Evolutionary conservation across 2,888 invertebrate genomes (phyloP), one percentile per base, ranked within the genome.

Genomic region (Mesochorus sp.): DNA sequence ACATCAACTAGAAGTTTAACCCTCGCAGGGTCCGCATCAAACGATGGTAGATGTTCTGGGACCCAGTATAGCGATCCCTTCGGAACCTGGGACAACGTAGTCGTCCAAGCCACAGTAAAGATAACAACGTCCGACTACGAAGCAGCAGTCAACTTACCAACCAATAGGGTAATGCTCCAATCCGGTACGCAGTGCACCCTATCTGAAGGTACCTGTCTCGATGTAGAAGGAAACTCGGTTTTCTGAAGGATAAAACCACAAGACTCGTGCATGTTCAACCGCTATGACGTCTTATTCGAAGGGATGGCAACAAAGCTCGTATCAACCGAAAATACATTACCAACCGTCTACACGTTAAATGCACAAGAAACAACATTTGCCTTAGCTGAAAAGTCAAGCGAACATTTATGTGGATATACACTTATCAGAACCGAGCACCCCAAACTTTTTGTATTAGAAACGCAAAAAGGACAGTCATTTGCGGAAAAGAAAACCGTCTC

Each of bases 61-160:
- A 75, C 70, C 0, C 59, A 76, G 4, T 82, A 82, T 42, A 71
- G 80, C 8, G 84, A 83, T 10, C 73, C 64, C 0, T 81, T 77
- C 14, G 79, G 81, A 8, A 64, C 44, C 0, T 84, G 79, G 73
- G 70, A 75, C 1, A 68, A 76, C 5, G 79, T 78, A 0, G 59
- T 80, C 2, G 80, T 82, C 1, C 73, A 77, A 24, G 47, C 71
- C 0, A 19, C 53, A 0, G 61, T 79, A 0, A 71, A 47, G 5
- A 42, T 72, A 0, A 12, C 34, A 0, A 44, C 57, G 1, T 8
- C 28, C 0, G 53, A 47, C 2, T 79, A 79, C 28, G 10, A 44
- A 31, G 59, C 75, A 1, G 21, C 44, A 4, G 44, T 75, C 6
- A 53, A 79, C 28, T 0, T 72, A 5, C 14, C 10, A 0, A n/a